Evolutionary conservation across 2,797 vertebrate species (phyloP).

Genomic region (Chelon auratus): DNA sequence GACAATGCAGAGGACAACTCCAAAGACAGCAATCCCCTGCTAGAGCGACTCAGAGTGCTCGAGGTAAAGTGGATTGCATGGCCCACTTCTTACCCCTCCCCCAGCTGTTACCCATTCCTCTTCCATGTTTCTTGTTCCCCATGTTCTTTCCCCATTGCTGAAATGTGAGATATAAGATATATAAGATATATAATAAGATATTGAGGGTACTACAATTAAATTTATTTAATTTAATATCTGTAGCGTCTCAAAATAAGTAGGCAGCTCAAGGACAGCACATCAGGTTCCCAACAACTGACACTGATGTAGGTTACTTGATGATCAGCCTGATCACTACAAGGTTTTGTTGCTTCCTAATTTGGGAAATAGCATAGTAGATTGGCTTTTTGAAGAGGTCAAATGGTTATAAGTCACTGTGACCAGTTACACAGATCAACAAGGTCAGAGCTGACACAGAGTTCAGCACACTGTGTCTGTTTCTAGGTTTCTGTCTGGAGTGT

Average conservation of each 20-base stretch:
- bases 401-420: not conserved
- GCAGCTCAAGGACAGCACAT: not conserved
- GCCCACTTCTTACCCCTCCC: conserved; percentile 7
- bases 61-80: conserved; percentile 84
- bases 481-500: not conserved
- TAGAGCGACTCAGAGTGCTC: conserved; percentile 87
- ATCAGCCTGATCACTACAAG: not conserved
- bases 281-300: not conserved
- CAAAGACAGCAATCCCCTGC: conserved; percentile 85
- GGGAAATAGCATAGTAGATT: not conserved
- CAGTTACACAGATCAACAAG: not conserved
- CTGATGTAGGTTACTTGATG: not conserved
- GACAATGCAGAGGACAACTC: conserved; percentile 76
- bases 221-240: not conserved
- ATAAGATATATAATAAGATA: too few relatives aligned
- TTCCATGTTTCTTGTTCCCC: not conserved
- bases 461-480: not conserved
- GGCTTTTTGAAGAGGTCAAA: not conserved
- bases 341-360: not conserved
- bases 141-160: not conserved
- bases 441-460: not conserved
- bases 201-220: not conserved
- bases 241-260: not conserved
- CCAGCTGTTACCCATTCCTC: not conserved
- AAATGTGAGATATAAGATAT: conserved; percentile 21